Conservation (phyloP, 2,113 vertebrate species). For the Mus pahari region DNA sequence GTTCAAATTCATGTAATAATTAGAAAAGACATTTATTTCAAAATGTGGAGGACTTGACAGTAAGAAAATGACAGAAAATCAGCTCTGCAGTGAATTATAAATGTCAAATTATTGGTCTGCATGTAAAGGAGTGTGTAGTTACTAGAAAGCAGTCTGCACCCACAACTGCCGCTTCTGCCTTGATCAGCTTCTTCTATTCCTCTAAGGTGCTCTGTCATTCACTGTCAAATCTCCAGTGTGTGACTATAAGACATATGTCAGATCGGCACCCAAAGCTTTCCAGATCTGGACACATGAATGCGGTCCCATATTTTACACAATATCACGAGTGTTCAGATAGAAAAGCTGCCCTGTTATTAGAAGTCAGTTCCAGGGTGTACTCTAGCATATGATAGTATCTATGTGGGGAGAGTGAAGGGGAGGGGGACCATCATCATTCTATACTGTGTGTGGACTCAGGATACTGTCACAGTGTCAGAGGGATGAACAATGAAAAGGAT, state of each 20-base stretch:
- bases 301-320: constrained; percentile 72
- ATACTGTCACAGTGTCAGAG: constrained; percentile 73
- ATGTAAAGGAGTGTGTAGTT: constrained; percentile 86
- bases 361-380: constrained; percentile 70
- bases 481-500: constrained; percentile 82
- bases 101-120: constrained; percentile 88
- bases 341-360: constrained; percentile 72
- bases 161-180: constrained; percentile 79
- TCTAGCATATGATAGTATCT: constrained; percentile 74
- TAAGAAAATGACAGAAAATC: constrained; percentile 86
- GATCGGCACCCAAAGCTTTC: constrained; percentile 85
- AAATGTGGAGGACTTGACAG: constrained; percentile 79
- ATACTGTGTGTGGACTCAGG: constrained; percentile 74
- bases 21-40: constrained; percentile 86
- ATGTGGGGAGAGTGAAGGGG: constrained; percentile 65
- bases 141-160: constrained; percentile 83
- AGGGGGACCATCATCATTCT: constrained; percentile 1
- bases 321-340: constrained; percentile 74
- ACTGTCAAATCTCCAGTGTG: constrained; percentile 85
- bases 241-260: constrained; percentile 86
- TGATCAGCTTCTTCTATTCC: constrained; percentile 84
- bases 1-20: constrained; percentile 87
- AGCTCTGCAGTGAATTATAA: constrained; percentile 86
- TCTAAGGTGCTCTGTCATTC: constrained; percentile 88
- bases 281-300: constrained; percentile 77